A percentile compares a stretch with the other conserved stretches of the same genome.
These are phyloP conservation scores for Cremastinae sp. DNA, from an alignment of 2,888 invertebrate genomes.

Conservation along the genomic window DNA sequence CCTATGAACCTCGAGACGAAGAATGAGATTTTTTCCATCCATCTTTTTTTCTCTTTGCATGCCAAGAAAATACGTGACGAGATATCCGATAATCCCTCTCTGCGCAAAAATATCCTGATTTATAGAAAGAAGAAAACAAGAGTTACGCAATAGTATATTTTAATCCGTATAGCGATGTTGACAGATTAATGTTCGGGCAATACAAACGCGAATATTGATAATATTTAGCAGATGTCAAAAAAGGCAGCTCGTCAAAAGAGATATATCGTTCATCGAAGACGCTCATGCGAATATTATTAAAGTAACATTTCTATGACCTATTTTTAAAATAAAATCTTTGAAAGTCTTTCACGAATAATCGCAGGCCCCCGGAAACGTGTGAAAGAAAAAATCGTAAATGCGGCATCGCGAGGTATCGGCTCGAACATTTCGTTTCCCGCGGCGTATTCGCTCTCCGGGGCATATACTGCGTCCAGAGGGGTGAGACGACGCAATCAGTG, in stretches of 20 bases:
- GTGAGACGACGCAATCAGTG: constrained; percentile 78
- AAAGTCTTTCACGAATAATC: too few relatives aligned
- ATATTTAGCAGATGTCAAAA: too few relatives aligned
- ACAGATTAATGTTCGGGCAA: too few relatives aligned
- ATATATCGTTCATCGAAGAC: too few relatives aligned
- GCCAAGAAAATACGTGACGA: constrained; percentile 15
- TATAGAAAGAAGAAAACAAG: neutral
- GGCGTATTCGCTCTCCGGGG: constrained; percentile 24
- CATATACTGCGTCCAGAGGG: constrained; percentile 30
- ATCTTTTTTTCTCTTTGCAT: constrained; percentile 20
- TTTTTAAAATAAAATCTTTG: too few relatives aligned
- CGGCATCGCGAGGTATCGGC: constrained; percentile 43
- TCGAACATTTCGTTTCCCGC: constrained; percentile 39
- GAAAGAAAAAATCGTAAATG: neutral
- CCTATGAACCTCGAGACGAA: constrained; percentile 33
- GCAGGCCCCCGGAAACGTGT: too few relatives aligned
- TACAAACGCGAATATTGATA: too few relatives aligned
- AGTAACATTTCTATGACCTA: too few relatives aligned
- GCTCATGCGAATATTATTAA: too few relatives aligned
- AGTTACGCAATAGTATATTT: neutral
- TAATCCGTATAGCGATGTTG: too few relatives aligned
- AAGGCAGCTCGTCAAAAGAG: too few relatives aligned
- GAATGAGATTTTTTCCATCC: neutral
- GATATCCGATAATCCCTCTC: constrained; percentile 9
- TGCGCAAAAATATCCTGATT: constrained; percentile 21